Base-by-base conservation (phyloP, 2,113 vertebrate species). In the Syngnathus typhle region DNA sequence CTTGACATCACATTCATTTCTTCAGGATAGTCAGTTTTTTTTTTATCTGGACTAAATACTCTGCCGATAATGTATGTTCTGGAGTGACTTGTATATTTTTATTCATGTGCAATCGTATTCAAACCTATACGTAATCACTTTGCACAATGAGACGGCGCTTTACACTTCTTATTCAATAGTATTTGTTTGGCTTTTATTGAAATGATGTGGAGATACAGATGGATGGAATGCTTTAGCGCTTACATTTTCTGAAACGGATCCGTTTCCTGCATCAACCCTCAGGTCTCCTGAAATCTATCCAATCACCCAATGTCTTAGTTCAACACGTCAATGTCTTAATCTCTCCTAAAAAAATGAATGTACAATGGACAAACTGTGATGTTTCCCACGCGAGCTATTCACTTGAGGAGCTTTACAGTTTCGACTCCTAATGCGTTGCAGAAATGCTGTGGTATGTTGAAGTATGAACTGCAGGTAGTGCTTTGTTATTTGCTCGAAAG, bases 261-360 rank as follows among this genome's bases (percentile, higher is more conserved):
- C 68, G 76, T 83, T 84, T 83, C 82, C 80, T 84, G 82, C 79
- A 76, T 80, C 71, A 36, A 84, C 83, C 82, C 88, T 90, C 88
- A 85, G 88, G 89, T 89, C 80, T 80, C 73, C 58, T 74, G 69
- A 78, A 71, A 72, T 75, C 84, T 87, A 86, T 82, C 64, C 70
- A 82, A 88, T 88, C 85, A 89, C 88, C 74, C 74, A 84, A 90
- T 88, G 90, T 92, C 91, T 92, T 92, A 92, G 75, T 62, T 9
- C 73, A 84, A 83, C 82, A 88, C 79, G 79, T 70, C 39, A 68
- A 88, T 52, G 91, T 91, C 91, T 92, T 92, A 92, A 91, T 81
- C 78, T 85, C 72, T 85, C 82, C 80, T 68, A 72, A 70, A 88
- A 79, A 77, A 79, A 78, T 82, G 75, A 89, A 84, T 87, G 85